These are phyloP conservation scores for Tachycineta bicolor DNA, from an alignment of 2,113 vertebrate species.

Conservation along the genomic window DNA sequence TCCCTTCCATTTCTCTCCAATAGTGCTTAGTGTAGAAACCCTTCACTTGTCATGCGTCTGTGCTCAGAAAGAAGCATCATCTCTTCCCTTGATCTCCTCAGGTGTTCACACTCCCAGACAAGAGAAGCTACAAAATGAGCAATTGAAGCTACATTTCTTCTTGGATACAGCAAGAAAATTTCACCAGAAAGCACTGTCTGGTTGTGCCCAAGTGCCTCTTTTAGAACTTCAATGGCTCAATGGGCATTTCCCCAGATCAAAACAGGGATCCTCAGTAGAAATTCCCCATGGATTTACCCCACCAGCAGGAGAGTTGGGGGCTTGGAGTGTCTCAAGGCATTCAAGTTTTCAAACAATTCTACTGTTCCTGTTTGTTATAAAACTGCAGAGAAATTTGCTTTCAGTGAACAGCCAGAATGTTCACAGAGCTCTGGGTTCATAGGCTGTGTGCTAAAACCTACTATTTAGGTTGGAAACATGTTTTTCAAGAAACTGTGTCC, in stretches of 20 bases:
- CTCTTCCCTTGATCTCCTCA: background rate
- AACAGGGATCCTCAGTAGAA: background rate
- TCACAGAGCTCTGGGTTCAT: background rate
- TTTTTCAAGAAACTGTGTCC: background rate
- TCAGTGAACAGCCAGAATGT: background rate
- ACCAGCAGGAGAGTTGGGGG: background rate
- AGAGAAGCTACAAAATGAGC: background rate
- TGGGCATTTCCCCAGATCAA: fast-evolving
- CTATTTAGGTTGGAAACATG: background rate
- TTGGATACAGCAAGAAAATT: background rate
- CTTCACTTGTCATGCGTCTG: background rate
- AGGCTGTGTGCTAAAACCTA: background rate
- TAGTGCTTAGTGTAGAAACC: background rate
- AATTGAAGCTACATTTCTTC: background rate
- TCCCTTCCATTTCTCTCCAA: background rate
- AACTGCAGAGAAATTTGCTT: background rate
- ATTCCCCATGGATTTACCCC: background rate
- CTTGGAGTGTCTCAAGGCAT: background rate
- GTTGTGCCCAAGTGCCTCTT: background rate
- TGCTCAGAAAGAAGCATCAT: background rate
- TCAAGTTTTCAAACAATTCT: background rate
- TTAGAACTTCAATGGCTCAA: background rate
- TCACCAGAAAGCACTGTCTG: background rate
- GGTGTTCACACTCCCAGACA: background rate
- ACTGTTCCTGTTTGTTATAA: background rate